Evolutionary conservation across 2,113 vertebrate species (phyloP).

Genomic region (Nettapus auritus): DNA sequence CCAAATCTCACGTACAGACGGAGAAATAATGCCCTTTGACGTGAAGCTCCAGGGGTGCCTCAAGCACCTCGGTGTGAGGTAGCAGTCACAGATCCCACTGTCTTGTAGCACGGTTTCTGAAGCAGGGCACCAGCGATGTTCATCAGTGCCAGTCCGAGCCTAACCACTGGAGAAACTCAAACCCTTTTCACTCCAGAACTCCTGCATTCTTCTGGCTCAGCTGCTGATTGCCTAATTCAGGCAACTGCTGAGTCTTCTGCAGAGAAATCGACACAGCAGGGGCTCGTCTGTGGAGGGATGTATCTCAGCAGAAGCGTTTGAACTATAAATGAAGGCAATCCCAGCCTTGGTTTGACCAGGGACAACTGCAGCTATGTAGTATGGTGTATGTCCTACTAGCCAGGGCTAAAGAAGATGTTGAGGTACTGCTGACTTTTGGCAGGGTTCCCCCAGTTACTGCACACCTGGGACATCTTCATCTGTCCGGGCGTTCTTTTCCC

Average conservation of each 20-base stretch:
- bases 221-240: neutral
- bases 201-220: neutral
- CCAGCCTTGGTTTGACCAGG: neutral
- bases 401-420: accelerated
- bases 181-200: neutral
- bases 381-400: accelerated
- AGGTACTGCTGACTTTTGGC: neutral
- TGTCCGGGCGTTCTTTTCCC: neutral
- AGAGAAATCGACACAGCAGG: neutral
- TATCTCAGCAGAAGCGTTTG: neutral
- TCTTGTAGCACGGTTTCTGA: neutral
- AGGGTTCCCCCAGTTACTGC: neutral
- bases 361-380: accelerated
- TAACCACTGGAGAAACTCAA: neutral
- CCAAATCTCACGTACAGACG: neutral
- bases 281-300: neutral
- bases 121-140: neutral
- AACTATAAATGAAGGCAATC: neutral
- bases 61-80: accelerated
- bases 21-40: neutral
- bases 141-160: too few species aligned
- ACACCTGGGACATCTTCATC: neutral
- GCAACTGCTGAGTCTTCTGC: neutral
- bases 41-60: neutral
- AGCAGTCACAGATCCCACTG: neutral